Base-by-base conservation (phyloP, 2,888 invertebrate species). In the Eilema sororculum region DNA sequence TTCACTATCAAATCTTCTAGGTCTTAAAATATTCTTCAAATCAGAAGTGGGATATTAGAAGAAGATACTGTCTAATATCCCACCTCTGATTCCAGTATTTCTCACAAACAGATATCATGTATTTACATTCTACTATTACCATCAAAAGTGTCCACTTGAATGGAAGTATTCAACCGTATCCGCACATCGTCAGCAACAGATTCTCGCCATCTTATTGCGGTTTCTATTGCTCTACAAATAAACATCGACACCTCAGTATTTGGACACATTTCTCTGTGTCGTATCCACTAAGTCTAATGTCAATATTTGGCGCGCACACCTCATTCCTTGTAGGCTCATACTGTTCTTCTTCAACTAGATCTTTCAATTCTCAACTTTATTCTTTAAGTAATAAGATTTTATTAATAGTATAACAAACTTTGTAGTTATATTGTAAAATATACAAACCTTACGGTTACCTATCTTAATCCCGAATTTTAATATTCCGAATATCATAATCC, bases 281-380 rank as follows among this genome's bases (percentile, higher is more conserved):
- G 89, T 87, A 87, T 89, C 82, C 89, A 89, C 89, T 91, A 91
- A 93, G 93, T 88, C 90, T 89, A 81, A 84, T 85, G 92, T 90
- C 90, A 93, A 93, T 93, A 92, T 93, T 93, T 92, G 89, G 81
- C 69, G 79, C 88, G 87, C 86, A 88, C 89, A 91, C 92, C 92
- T 91, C 88, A 89, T 89, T 90, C 88, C 87, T 89, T 85, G 81
- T 85, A 86, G 80, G 84, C 81, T 73, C 76, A 75, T 73, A 74
- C 61, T 64, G 57, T 56, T 22, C 62, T 71, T 59, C 52, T 67
- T 22, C 64, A 69, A 5, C 63, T 41, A 8, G 0, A 10, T 24
- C 69, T 78, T 46, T 24, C 72, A 1, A 82, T 60, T 75, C 16
- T 76, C 28, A 67, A 79, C 80, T 68, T 65, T 81, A 67, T 2